phyloP scores from a whole-genome alignment of 2,888 invertebrate genomes.

The Hydraecia micacea region DNA sequence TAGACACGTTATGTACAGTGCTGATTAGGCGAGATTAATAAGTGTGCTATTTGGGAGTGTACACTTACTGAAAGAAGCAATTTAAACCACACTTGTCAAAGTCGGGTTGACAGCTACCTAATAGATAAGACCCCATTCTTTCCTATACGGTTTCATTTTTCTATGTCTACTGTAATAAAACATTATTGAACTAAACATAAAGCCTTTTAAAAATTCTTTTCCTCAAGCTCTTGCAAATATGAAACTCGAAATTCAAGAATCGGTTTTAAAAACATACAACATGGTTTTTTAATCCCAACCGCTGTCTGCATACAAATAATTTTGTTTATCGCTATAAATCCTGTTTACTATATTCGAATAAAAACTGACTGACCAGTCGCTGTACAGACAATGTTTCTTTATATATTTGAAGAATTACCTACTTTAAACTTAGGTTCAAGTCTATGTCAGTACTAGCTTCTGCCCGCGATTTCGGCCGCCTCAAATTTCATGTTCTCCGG shows the following conservation, averaged over 20 bases:
- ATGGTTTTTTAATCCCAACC: constrained; percentile 41
- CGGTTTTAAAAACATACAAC: constrained; percentile 36
- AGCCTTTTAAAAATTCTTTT: constrained; percentile 16
- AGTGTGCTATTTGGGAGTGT: constrained; percentile 39
- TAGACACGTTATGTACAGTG: constrained; percentile 45
- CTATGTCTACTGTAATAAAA: neutral
- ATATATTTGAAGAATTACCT: neutral
- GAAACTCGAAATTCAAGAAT: constrained; percentile 45
- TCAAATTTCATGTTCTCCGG: neutral
- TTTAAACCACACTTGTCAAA: constrained; percentile 41
- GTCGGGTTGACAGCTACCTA: constrained; percentile 2
- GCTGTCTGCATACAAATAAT: constrained; percentile 51
- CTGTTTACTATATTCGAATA: constrained; percentile 18
- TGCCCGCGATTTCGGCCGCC: neutral
- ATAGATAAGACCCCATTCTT: constrained; percentile 27
- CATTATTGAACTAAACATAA: neutral
- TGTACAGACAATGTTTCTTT: neutral
- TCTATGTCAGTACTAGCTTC: neutral
- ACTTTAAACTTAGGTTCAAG: neutral
- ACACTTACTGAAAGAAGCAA: constrained; percentile 35
- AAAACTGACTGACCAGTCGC: neutral
- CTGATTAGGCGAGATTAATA: constrained; percentile 56
- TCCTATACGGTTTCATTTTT: neutral
- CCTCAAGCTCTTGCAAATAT: constrained; percentile 22
- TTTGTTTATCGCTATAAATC: constrained; percentile 31